Evolutionary conservation across 2,888 invertebrate genomes (phyloP), one percentile per base, ranked within the genome.

Genomic region (Euplexia lucipara): DNA sequence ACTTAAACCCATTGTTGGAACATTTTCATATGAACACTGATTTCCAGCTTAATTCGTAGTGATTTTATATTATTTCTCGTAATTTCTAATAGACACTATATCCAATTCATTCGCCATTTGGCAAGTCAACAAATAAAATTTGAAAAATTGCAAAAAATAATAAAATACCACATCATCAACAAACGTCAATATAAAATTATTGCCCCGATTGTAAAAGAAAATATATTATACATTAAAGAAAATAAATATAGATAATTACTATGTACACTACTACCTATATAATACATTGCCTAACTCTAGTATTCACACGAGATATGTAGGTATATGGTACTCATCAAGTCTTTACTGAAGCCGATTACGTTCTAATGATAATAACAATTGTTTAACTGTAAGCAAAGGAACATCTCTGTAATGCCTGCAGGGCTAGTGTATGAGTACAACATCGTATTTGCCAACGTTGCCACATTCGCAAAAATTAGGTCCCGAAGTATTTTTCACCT

Each of bases 301-400:
- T 94, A 94, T 95, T 94, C 92, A 95, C 95, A 94, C 89, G 65
- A 87, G 95, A 95, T 95, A 95, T 95, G 95, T 88, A 75, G 74
- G 91, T 89, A 92, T 88, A 84, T 89, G 91, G 89, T 92, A 79
- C 76, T 78, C 78, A 89, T 88, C 86, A 93, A 94, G 93, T 94
- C 93, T 94, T 92, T 91, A 91, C 83, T 88, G 86, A 91, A 93
- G 91, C 90, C 85, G 86, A 84, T 88, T 90, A 90, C 14, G 18
- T 86, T 84, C 89, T 91, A 91, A 88, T 88, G 86, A 90, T 88
- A 90, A 87, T 85, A 84, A 87, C 80, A 78, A 83, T 83, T 83
- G 75, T 83, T 86, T 83, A 80, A 76, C 60, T 78, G 86, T 86
- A 85, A 87, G 88, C 72, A 88, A 92, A 92, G 91, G 89, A 93